Evolutionary conservation across 2,113 vertebrate genomes (phyloP).

Genomic region (Corvus moneduloides): DNA sequence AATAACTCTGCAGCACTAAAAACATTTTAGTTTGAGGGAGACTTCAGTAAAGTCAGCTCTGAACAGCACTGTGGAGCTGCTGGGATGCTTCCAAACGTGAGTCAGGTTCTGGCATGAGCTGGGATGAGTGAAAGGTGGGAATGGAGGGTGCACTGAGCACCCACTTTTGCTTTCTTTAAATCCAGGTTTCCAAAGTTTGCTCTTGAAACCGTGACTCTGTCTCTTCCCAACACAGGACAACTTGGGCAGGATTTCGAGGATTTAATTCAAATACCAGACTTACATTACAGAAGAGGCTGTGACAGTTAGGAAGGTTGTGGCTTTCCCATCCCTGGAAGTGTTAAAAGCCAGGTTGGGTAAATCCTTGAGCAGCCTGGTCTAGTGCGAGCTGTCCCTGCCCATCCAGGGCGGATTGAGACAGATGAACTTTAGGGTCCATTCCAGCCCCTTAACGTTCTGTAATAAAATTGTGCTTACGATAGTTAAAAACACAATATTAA

Average conservation of each 20-base stretch:
- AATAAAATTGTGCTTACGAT: neutral
- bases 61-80: slow-evolving; percentile 2
- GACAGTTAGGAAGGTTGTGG: neutral
- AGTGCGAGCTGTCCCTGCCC: neutral
- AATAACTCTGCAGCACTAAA: slow-evolving; percentile 49
- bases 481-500: neutral
- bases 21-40: neutral
- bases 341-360: neutral
- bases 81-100: slow-evolving; percentile 5
- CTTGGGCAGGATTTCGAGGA: neutral
- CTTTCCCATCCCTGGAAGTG: neutral
- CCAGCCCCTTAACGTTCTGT: neutral
- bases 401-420: neutral
- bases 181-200: neutral
- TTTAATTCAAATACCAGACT: neutral
- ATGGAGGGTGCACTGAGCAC: neutral
- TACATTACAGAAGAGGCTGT: neutral
- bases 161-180: neutral
- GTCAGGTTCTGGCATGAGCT: neutral
- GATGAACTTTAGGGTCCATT: neutral
- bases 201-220: neutral
- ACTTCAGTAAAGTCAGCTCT: neutral
- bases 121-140: neutral
- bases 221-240: neutral
- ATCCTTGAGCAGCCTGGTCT: neutral